Evolutionary conservation across 2,113 vertebrate species (phyloP).

Genomic region (Myiozetetes cayanensis): DNA sequence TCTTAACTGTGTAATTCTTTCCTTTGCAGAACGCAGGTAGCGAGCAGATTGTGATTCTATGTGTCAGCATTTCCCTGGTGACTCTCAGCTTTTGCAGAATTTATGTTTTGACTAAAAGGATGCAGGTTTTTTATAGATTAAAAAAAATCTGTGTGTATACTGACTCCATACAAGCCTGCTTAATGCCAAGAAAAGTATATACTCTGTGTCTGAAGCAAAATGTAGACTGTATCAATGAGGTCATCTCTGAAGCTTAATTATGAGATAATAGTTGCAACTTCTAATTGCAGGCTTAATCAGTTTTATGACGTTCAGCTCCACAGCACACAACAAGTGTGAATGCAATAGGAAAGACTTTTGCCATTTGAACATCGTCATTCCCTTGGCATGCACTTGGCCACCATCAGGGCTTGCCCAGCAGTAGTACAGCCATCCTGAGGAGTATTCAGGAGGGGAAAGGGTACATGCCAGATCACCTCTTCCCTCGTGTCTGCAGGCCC

Average conservation of each 20-base stretch:
- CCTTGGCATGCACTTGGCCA: background rate
- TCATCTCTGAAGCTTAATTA: background rate
- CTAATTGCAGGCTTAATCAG: conserved; percentile 29
- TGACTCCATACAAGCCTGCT: background rate
- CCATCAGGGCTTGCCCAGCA: background rate
- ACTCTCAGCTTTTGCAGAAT: background rate
- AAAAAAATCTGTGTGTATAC: background rate
- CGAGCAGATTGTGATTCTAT: background rate
- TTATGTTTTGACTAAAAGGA: conserved; percentile 3
- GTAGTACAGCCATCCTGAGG: background rate
- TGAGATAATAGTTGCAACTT: conserved; percentile 2
- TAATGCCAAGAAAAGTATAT: background rate
- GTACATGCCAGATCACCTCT: background rate
- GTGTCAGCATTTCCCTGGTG: background rate
- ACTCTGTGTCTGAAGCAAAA: background rate
- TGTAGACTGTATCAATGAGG: background rate
- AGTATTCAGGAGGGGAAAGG: background rate
- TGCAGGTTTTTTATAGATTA: background rate
- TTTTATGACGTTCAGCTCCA: background rate
- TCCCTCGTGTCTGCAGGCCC: background rate
- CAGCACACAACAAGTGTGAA: background rate
- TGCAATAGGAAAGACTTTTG: background rate
- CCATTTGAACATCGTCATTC: background rate
- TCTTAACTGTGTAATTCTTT: conserved; percentile 55
- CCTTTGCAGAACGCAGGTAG: conserved; percentile 42